phyloP scores from a whole-genome alignment of 2,888 invertebrate species.

The Cistogaster globosa region DNA sequence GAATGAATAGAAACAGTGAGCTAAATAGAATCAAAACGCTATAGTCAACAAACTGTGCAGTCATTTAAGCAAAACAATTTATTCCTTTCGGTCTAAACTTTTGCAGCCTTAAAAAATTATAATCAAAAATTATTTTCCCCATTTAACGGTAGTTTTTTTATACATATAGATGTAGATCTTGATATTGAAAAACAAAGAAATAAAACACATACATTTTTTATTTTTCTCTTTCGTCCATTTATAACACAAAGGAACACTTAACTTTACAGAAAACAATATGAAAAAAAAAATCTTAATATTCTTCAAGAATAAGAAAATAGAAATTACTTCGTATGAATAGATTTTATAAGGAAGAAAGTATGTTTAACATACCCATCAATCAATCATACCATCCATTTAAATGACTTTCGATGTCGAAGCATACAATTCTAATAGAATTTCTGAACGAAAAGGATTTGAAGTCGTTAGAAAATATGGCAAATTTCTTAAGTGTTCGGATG shows the following conservation, averaged over 20 bases:
- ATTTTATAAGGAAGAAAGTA: neutral
- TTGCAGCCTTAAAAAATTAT: too few relatives aligned
- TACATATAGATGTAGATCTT: too few relatives aligned
- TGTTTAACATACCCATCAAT: neutral
- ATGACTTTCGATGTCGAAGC: conserved; percentile 25
- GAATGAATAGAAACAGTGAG: too few relatives aligned
- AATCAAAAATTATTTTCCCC: too few relatives aligned
- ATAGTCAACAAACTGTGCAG: too few relatives aligned
- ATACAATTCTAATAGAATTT: conserved; percentile 73
- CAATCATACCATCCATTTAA: neutral
- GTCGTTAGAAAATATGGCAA: conserved; percentile 73
- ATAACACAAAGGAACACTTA: conserved; percentile 5
- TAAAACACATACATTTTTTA: neutral
- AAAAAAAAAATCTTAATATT: conserved; percentile 14
- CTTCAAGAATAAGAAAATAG: neutral
- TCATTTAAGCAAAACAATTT: too few relatives aligned
- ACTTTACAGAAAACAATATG: neutral
- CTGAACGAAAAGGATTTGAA: conserved; percentile 75
- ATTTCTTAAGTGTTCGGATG: conserved; percentile 68
- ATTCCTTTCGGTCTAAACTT: too few relatives aligned
- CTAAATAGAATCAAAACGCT: too few relatives aligned
- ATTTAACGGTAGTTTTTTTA: neutral
- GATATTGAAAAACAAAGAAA: too few relatives aligned
- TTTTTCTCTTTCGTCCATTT: conserved; percentile 1
- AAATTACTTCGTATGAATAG: neutral